These are phyloP conservation scores for Tamandua tetradactyla DNA, from an alignment of 2,797 vertebrate genomes.

Conservation along the genomic window DNA sequence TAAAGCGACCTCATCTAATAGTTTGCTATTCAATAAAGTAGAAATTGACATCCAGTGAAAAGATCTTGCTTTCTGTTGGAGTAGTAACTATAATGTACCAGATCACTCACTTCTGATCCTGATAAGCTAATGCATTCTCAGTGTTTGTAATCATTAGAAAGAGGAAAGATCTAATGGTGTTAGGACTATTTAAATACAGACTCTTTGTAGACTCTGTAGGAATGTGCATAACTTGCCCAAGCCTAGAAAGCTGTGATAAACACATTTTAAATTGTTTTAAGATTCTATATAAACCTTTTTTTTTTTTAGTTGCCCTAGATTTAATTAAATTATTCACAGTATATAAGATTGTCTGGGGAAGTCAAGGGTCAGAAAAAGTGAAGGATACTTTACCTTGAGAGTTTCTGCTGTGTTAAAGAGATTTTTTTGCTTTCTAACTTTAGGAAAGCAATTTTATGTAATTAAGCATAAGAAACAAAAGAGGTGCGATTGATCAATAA, in stretches of 20 bases:
- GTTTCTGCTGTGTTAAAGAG: conserved; percentile 16
- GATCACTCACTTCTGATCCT: conserved; percentile 1
- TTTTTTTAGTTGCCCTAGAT: background rate
- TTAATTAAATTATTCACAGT: conserved; percentile 62
- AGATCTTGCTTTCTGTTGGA: conserved; percentile 45
- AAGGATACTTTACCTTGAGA: conserved; percentile 15
- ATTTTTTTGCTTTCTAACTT: background rate
- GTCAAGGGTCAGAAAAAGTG: conserved; percentile 53
- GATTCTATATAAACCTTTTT: conserved; percentile 25
- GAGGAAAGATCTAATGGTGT: background rate
- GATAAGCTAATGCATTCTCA: background rate
- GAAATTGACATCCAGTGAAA: conserved; percentile 50
- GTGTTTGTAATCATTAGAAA: conserved; percentile 33
- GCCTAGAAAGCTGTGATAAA: background rate
- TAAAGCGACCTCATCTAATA: conserved; percentile 21
- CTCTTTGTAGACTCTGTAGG: conserved; percentile 12
- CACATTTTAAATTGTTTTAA: conserved; percentile 30
- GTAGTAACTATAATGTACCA: background rate
- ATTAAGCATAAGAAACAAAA: conserved; percentile 44
- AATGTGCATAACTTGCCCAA: conserved; percentile 5
- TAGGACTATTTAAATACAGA: conserved; percentile 49
- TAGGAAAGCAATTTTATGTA: conserved; percentile 36
- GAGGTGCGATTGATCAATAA: conserved; percentile 4
- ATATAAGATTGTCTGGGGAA: conserved; percentile 15
- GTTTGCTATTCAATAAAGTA: conserved; percentile 31